phyloP scores from a whole-genome alignment of 2,797 vertebrate species.

The Hipposideros larvatus region DNA sequence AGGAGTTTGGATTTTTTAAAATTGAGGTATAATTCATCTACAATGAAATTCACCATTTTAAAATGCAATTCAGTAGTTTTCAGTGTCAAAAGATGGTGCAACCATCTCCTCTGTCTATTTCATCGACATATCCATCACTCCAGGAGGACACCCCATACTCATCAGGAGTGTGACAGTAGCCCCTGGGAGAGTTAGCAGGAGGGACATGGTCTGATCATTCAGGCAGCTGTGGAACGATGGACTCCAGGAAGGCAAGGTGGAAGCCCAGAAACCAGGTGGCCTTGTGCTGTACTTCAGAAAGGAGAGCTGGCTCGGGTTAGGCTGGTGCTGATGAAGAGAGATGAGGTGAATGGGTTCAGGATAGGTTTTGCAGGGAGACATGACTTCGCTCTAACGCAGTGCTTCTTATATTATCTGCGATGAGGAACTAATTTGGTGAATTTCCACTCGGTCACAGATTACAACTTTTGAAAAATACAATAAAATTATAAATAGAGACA shows the following conservation, averaged over 20 bases:
- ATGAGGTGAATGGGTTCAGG: neutral
- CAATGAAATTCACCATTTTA: neutral
- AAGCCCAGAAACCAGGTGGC: neutral
- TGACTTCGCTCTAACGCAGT: accelerated
- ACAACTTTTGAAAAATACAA: neutral
- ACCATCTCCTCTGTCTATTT: neutral
- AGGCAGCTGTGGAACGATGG: neutral
- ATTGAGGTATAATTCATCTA: neutral
- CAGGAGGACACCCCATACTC: neutral
- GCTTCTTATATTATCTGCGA: neutral
- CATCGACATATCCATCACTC: neutral
- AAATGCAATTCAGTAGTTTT: neutral
- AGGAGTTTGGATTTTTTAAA: neutral
- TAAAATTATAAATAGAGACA: neutral
- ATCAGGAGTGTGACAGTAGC: neutral
- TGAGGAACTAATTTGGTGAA: neutral
- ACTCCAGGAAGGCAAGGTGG: neutral
- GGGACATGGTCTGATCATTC: neutral
- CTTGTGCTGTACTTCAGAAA: neutral
- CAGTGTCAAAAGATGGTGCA: neutral
- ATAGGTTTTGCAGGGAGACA: neutral
- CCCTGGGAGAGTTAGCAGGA: neutral
- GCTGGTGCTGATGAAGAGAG: neutral
- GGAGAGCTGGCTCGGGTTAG: neutral
- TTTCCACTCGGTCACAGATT: neutral